Conservation (phyloP, 2,113 vertebrate genomes). For the Tympanuchus pallidicinctus region DNA sequence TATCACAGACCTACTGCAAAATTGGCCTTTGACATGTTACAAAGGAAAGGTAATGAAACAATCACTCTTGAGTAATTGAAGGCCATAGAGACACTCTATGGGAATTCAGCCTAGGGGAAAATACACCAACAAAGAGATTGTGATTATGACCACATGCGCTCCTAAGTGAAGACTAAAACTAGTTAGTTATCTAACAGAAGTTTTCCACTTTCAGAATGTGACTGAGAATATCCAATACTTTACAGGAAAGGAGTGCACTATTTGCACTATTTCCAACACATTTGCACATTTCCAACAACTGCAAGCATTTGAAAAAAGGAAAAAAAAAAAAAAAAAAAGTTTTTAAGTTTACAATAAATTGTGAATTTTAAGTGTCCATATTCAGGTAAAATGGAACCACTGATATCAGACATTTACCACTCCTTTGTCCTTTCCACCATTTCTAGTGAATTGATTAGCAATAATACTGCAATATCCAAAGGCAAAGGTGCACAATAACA, state of each 20-base stretch:
- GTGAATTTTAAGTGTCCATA: neutral
- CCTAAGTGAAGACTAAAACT: neutral
- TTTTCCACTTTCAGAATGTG: neutral
- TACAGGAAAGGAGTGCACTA: neutral
- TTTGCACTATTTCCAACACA: neutral
- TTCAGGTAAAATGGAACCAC: neutral
- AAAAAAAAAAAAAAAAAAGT: neutral
- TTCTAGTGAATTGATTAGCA: neutral
- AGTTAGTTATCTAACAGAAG: neutral
- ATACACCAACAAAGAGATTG: neutral
- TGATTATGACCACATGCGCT: fast-evolving
- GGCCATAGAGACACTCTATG: neutral
- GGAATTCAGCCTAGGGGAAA: neutral
- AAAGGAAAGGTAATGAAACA: neutral
- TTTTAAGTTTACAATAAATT: neutral
- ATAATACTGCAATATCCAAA: neutral
- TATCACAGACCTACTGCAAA: neutral
- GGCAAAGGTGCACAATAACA: neutral
- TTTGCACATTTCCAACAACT: neutral
- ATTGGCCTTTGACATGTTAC: neutral
- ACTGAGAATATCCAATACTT: neutral
- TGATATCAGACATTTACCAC: neutral
- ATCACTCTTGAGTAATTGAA: neutral
- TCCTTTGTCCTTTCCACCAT: neutral
- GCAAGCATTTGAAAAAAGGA: neutral